Conservation (phyloP, 2,888 invertebrate genomes). For the Tipula confusa region DNA sequence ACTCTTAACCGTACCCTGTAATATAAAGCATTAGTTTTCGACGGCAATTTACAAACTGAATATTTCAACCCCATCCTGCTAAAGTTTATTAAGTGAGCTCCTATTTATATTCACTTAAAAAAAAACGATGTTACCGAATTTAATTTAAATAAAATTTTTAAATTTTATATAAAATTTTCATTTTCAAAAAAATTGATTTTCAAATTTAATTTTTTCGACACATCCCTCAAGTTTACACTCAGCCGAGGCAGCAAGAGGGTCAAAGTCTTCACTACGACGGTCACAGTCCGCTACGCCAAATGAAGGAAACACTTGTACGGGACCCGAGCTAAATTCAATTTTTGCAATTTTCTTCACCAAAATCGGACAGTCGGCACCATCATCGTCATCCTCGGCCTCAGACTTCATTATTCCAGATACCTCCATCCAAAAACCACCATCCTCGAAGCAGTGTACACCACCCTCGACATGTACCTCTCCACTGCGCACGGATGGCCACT, state of each 20-base stretch:
- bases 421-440: constrained; percentile 93
- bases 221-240: constrained; percentile 98
- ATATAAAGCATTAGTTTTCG: too few species aligned
- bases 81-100: too few species aligned
- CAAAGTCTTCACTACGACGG: constrained; percentile 97
- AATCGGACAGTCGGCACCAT: constrained; percentile 64
- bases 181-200: too few species aligned
- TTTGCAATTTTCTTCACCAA: constrained; percentile 72
- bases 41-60: too few species aligned
- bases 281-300: constrained; percentile 97
- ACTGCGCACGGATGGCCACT: constrained; percentile 63
- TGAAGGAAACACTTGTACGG: constrained; percentile 88
- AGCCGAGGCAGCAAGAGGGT: constrained; percentile 97
- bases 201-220: constrained; percentile 98
- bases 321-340: constrained; percentile 63
- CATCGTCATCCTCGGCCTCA: constrained; percentile 69
- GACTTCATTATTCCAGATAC: constrained; percentile 73
- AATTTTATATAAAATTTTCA: too few species aligned
- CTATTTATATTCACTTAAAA: too few species aligned
- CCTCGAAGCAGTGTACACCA: constrained; percentile 86
- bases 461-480: constrained; percentile 72
- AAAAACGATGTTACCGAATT: too few species aligned
- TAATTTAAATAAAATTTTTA: too few species aligned
- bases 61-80: too few species aligned
- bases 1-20: too few species aligned